Percentiles rank a stretch among this genome's conserved stretches.
Conservation (phyloP, 1,140 invertebrate genomes). For the Trypoxylus dichotomus region DNA sequence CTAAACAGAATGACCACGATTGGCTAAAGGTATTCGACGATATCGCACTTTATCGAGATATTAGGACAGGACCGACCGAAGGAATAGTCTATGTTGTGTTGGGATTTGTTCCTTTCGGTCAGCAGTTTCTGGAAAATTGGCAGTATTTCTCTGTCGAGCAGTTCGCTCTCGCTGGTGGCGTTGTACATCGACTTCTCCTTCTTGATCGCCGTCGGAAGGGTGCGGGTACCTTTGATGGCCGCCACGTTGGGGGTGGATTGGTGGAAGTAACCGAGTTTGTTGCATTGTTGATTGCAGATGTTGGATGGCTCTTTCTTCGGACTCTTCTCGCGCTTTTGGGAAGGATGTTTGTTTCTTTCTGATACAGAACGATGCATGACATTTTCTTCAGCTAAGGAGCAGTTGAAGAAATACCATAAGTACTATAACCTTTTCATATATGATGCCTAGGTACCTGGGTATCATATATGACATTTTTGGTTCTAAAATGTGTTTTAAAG, state of each 20-base stretch:
- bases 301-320: conserved; percentile 38
- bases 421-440: not conserved
- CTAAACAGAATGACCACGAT: not conserved
- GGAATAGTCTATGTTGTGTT: conserved; percentile 66
- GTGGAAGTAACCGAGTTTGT: conserved; percentile 58
- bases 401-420: not conserved
- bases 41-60: conserved; percentile 94
- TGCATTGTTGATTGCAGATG: conserved; percentile 53
- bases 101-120: conserved; percentile 75
- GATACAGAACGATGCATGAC: conserved; percentile 50
- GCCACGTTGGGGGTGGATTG: conserved; percentile 65
- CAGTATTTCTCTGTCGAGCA: conserved; percentile 79
- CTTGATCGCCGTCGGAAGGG: conserved; percentile 36
- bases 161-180: conserved; percentile 80
- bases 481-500: too few species aligned
- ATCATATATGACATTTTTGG: too few species aligned
- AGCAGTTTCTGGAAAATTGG: conserved; percentile 89
- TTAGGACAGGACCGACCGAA: conserved; percentile 88
- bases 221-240: conserved; percentile 38
- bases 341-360: conserved; percentile 46
- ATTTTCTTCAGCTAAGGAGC: conserved; percentile 38
- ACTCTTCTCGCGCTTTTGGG: conserved; percentile 45
- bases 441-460: too few species aligned
- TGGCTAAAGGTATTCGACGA: conserved; percentile 79
- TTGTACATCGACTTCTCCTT: conserved; percentile 65